Percentiles rank a stretch among this genome's conserved stretches.
Conservation (phyloP, 2,797 vertebrate species). For the Typhlichthys subterraneus region DNA sequence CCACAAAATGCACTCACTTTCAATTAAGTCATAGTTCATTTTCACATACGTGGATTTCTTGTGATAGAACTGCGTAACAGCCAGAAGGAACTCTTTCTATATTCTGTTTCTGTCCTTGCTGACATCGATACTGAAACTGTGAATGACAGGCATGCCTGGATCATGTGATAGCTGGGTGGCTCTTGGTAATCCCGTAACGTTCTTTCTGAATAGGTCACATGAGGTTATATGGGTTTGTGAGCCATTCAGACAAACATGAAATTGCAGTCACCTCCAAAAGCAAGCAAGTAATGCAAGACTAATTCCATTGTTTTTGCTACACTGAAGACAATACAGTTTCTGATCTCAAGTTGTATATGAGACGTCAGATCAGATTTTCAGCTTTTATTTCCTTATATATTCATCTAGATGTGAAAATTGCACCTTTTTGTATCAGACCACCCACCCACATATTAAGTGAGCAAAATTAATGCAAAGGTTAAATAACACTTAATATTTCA, state of each 20-base stretch:
- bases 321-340: too few species aligned
- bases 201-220: slow-evolving; percentile 55
- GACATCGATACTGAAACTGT: slow-evolving; percentile 65
- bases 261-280: not conserved
- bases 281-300: too few species aligned
- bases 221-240: slow-evolving; percentile 48
- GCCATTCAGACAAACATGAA: slow-evolving; percentile 5
- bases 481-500: too few species aligned
- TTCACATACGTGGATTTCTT: not conserved
- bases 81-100: slow-evolving; percentile 48
- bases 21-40: slow-evolving; percentile 4
- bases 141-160: slow-evolving; percentile 60
- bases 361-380: too few species aligned
- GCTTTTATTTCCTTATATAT: too few species aligned
- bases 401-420: too few species aligned
- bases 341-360: too few species aligned
- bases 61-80: slow-evolving; percentile 51
- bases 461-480: too few species aligned
- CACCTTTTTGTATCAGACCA: too few species aligned
- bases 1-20: slow-evolving; percentile 12
- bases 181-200: slow-evolving; percentile 57
- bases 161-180: slow-evolving; percentile 62
- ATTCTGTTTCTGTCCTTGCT: slow-evolving; percentile 38
- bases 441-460: too few species aligned
- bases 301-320: too few species aligned